Evolutionary conservation across 1,140 invertebrate species (phyloP), one percentile per base, ranked within the genome.

Genomic region (Papilio polyxenes): DNA sequence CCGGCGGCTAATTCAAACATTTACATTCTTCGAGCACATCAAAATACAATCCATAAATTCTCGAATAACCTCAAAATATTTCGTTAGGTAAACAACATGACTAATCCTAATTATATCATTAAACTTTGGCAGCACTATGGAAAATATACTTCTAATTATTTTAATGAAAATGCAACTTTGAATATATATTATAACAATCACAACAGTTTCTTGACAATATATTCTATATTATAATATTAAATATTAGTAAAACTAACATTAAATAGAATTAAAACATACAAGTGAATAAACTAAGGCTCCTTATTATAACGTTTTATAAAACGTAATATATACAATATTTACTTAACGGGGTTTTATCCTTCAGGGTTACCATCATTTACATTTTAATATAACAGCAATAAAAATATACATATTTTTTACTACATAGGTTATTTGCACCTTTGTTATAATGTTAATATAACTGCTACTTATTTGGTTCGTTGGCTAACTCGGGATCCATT

Each of bases 111-210:
- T 83, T 87, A 88, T 89, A 87, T 88, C 90, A 91, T 89, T 89
- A 91, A 90, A 91, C 88, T 94, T 94, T 94, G 93, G 93, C 93
- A 94, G 93, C 93, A 88, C 93, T 94, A 94, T 93, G 90, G 92
- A 94, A 94, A 94, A 94, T 94, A 94, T 93, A 94, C 84, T 89
- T 92, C 92, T 93, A 93, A 89, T 91, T 91, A 89, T 89, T 90
- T 90, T 90, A 91, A 93, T 93, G 92, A 94, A 92, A 94, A 94
- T 93, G 92, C 92, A 93, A 94, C 91, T 92, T 94, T 84, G 89
- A 93, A 92, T 94, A 93, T 92, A 89, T 85, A 89, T 89, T 82
- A 83, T 92, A 94, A 94, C 93, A 92, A 93, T 93, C 92, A 94
- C 92, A 94, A 94, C 93, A 93, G 88, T 92, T 92, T 89, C 86